Base-by-base conservation (phyloP, 1,140 invertebrate genomes). In the Drosophila sucinea region DNA sequence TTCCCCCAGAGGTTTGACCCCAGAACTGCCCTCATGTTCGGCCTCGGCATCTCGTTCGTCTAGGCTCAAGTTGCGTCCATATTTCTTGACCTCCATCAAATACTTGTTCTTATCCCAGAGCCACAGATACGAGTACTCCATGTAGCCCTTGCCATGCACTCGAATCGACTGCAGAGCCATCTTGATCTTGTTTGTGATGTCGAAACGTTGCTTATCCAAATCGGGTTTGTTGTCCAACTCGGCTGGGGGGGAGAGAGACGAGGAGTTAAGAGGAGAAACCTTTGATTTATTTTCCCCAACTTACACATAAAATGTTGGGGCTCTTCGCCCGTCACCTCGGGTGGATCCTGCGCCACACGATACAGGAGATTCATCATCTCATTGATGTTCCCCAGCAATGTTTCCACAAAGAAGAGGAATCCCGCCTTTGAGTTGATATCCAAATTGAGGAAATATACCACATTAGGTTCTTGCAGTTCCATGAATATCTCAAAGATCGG, bases 401-500 rank as follows among this genome's bases (percentile, higher is more conserved):
- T 84, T 68, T 94, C 94, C 10, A 95, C 93, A 44, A 94, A 91
- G 38, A 92, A 91, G 38, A 94, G 94, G 72, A 96, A 95, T 51
- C 95, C 94, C 4, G 92, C 82, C 1, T 94, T 92, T 35, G 94
- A 93, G 11, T 94, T 93, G 8, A 93, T 80, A 78, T 95, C 94
- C 32, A 96, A 87, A 4, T 94, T 94, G 0, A 95, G 95, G 17
- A 93, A 87, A 77, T 95, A 96, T 8, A 94, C 91, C 35, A 96
- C 94, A 29, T 94, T 92, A 0, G 94, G 94, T 25, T 94, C 93
- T 55, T 94, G 92, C 2, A 97, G 92, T 71, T 94, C 94, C 70
- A 97, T 92, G 30, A 93, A 91, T 29, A 96, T 93, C 89, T 96
- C 94, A 76, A 95, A 94, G 0, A 95, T 91, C 0, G 94, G 94